Evolutionary conservation across 1,140 invertebrate genomes (phyloP).

Genomic region (Lasioglossum baleicum): DNA sequence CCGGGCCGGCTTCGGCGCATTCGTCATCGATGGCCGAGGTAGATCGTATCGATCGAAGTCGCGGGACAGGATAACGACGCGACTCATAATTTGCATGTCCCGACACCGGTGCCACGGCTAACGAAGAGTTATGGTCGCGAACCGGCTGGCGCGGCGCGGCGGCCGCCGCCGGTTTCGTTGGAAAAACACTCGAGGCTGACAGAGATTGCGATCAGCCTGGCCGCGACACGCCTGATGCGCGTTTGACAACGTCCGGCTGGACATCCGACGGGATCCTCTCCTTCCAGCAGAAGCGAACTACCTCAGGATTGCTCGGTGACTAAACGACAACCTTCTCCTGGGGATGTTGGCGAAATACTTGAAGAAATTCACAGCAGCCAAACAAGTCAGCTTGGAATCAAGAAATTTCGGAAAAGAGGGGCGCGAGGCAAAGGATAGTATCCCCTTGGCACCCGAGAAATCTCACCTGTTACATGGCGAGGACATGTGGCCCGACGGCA

Average conservation of each 20-base stretch:
- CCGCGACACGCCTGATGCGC: not conserved
- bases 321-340: no score
- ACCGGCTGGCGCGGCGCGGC: not conserved
- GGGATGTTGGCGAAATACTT: no score
- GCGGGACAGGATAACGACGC: constrained; percentile 49
- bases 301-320: not conserved
- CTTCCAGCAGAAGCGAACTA: not conserved
- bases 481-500: constrained; percentile 28
- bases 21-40: constrained; percentile 51
- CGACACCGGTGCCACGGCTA: constrained; percentile 47
- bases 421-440: no score
- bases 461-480: constrained; percentile 57
- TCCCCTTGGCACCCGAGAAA: constrained; percentile 20
- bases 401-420: no score
- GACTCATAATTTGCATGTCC: constrained; percentile 60
- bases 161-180: not conserved
- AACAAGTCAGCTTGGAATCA: no score
- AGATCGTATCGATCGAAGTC: constrained; percentile 55
- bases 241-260: not conserved
- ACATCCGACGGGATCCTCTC: not conserved
- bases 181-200: constrained; percentile 34
- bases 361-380: no score
- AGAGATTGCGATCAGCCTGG: constrained; percentile 42
- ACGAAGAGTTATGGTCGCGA: constrained; percentile 59
- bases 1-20: constrained; percentile 43